phyloP scores from a whole-genome alignment of 1,140 invertebrate genomes.

The Antheraea mylitta region DNA sequence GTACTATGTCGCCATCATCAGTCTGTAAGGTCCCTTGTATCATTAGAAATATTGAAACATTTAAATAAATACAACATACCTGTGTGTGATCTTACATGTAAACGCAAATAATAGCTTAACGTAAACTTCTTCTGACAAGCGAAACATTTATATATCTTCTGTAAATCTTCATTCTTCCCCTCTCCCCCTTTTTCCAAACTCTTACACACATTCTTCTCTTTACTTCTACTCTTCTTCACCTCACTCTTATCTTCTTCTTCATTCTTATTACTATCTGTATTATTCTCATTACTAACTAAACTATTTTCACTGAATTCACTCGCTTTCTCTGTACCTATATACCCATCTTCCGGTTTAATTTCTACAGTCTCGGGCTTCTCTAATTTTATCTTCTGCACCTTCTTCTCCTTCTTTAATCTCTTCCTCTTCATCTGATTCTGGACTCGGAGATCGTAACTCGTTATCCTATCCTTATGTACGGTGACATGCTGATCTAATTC shows the following conservation, averaged over 20 bases:
- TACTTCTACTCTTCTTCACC: constrained; percentile 17
- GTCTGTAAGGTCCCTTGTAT: too few species aligned
- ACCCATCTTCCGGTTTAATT: constrained; percentile 67
- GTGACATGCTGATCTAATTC: constrained; percentile 59
- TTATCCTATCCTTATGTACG: constrained; percentile 59
- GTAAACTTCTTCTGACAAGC: constrained; percentile 66
- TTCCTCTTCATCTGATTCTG: constrained; percentile 57
- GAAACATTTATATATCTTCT: constrained; percentile 71
- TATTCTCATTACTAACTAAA: constrained; percentile 13
- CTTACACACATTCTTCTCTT: background rate
- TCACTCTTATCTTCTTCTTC: constrained; percentile 26
- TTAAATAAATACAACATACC: constrained; percentile 34
- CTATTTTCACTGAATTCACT: constrained; percentile 29
- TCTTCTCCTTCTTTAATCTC: constrained; percentile 57
- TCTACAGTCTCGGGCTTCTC: constrained; percentile 44
- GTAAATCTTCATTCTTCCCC: constrained; percentile 35
- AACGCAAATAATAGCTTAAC: constrained; percentile 64
- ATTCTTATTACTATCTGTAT: constrained; percentile 12
- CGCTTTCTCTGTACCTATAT: constrained; percentile 59
- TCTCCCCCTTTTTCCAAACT: constrained; percentile 19
- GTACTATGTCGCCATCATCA: too few species aligned
- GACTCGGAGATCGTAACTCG: constrained; percentile 58
- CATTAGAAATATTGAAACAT: background rate
- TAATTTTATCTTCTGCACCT: constrained; percentile 42
- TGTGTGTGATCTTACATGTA: constrained; percentile 71